Base-by-base conservation (phyloP, 2,888 invertebrate genomes). In the Drosophila suboccidentalis region DNA sequence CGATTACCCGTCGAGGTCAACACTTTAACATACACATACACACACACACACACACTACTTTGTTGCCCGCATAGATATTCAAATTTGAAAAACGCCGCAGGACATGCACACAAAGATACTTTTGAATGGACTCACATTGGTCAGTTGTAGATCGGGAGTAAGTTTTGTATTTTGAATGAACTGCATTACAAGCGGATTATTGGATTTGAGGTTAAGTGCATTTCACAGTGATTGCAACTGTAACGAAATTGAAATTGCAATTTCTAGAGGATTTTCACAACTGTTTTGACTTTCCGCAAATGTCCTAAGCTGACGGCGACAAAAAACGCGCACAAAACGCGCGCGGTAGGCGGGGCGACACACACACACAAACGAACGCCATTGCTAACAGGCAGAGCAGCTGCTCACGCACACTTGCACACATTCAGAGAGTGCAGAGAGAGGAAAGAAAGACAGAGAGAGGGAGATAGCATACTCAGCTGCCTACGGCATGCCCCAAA, bases 151-250 rank as follows among this genome's bases (percentile, higher is more conserved):
- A 61, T 17, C 66, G 61, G 51, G 39, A 34, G 57, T 46, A 17
- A 9, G 29, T 34, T 57, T 49, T 50, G 32, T 13, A 34, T 34
- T 65, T 68, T 80, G 71, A 79, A 87, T 82, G 82, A 73, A 71
- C 71, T 72, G 80, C 73, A 78, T 82, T 89, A 89, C 88, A 90
- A 88, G 82, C 80, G 89, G 90, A 90, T 89, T 89, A 90, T 78
- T 79, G 78, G 89, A 87, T 90, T 90, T 82, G 71, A 84, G 89
- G 86, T 89, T 86, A 86, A 86, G 86, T 86, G 89, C 75, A 78
- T 81, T 84, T 73, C 19, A 57, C 73, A 70, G 41, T 55, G 69
- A 73, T 70, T 70, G 61, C 64, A 79, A 73, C 71, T 73, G 74
- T 60, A 73, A 71, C 55, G 61, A 81, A 82, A 88, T 71, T 74